Evolutionary conservation across 2,797 vertebrate species (phyloP), one percentile per base, ranked within the genome.

Genomic region (Syngnathus rostellatus): DNA sequence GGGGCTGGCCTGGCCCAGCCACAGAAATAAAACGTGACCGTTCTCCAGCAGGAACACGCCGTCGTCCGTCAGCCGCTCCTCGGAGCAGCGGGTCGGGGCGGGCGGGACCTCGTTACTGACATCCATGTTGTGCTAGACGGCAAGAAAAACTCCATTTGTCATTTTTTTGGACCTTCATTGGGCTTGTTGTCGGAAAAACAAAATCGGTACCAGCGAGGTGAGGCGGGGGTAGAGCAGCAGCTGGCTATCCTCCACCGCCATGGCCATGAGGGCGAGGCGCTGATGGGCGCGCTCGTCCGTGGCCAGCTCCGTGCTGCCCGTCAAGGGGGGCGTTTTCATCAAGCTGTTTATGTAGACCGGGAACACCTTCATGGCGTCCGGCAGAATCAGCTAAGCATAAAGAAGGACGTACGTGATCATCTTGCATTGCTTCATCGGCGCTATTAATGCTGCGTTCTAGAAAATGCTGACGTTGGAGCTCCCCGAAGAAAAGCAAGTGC

Each of bases 331-430:
- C 2, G 90, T 94, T 84, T 98, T 99, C 84, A 98, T 74, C 78
- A 99, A 84, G 68, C 93, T 94, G 80, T 98, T 99, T 88, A 99
- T 90, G 86, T 99, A 98, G 64, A 95, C 92, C 0, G 95, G 97
- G 55, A 99, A 89, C 73, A 99, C 92, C 80, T 98, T 99, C 97
- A 99, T 98, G 14, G 94, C 89, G 17, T 96, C 95, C 0, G 97
- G 97, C 54, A 98, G 90, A 76, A 99, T 94, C 70, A 99, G 92
- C 97, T 99, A 17, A 59, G 3, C 1, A 55, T 7, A 19, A 5
- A 25, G 7, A 11, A 53, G 38, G 11, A 4, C 19, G 8, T 25
- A 59, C 45, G 31, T 31, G 31, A 31, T 31, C 31, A 4, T 31
- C 31, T 31, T 25, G 2, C 25, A 46, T 14, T 16, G 14, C 12